Conservation (phyloP, 2,797 vertebrate genomes). For the Dallia pectoralis region DNA sequence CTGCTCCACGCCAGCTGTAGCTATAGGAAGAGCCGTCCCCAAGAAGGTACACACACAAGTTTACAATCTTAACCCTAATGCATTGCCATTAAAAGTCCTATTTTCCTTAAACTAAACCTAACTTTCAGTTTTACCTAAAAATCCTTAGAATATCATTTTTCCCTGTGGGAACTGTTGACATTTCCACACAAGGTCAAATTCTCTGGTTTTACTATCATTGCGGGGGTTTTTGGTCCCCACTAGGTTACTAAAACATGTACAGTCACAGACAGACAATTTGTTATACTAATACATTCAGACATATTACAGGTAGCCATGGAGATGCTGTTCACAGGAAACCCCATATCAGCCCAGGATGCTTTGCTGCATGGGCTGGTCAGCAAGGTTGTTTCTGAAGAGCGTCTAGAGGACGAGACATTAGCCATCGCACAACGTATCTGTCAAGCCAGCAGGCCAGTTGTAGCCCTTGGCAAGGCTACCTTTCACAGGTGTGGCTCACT, state of each 20-base stretch:
- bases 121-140: no score
- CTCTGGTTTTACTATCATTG: no score
- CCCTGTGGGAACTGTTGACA: no score
- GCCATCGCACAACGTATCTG: slow-evolving; percentile 83
- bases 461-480: slow-evolving; percentile 87
- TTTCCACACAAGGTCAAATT: no score
- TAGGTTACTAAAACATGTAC: background rate
- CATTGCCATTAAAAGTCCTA: no score
- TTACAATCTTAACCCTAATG: background rate
- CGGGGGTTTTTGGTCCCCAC: no score
- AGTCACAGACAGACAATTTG: background rate
- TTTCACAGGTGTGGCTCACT: slow-evolving; percentile 75
- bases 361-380: slow-evolving; percentile 88
- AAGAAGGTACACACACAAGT: slow-evolving; percentile 77
- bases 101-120: no score
- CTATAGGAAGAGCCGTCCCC: slow-evolving; percentile 87
- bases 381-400: slow-evolving; percentile 83
- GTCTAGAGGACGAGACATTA: slow-evolving; percentile 82
- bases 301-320: slow-evolving; percentile 84
- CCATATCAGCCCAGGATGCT: slow-evolving; percentile 86
- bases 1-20: slow-evolving; percentile 93
- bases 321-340: slow-evolving; percentile 90
- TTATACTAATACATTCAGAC: background rate
- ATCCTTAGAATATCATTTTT: no score
- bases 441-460: slow-evolving; percentile 77